phyloP scores from a whole-genome alignment of 2,113 vertebrate species.

The Mus musculus region DNA sequence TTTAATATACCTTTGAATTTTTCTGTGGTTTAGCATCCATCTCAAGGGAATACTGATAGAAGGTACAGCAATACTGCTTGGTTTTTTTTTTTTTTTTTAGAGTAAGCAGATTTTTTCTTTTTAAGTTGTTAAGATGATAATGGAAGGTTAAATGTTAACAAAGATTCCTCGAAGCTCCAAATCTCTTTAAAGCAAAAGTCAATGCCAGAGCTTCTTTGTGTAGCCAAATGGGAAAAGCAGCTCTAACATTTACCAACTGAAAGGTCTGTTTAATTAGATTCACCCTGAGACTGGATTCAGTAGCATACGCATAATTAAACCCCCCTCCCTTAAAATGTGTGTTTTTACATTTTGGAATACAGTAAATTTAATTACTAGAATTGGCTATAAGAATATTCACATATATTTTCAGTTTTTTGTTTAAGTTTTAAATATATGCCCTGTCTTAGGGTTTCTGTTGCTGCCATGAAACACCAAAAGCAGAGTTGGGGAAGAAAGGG shows the following conservation, averaged over 20 bases:
- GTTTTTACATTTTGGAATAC: constrained; percentile 1
- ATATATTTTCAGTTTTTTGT: background rate
- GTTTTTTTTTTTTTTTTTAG: constrained; percentile 9
- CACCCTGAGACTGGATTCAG: background rate
- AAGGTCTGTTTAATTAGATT: background rate
- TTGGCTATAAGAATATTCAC: background rate
- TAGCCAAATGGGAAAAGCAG: background rate
- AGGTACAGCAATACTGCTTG: background rate
- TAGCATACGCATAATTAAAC: background rate
- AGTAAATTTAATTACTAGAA: background rate
- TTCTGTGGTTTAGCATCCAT: background rate
- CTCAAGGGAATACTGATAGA: background rate
- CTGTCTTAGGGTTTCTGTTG: background rate
- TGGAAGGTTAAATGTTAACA: constrained; percentile 25
- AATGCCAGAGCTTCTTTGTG: background rate
- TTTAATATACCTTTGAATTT: background rate
- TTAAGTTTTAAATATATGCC: background rate
- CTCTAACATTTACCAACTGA: background rate
- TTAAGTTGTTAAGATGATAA: background rate
- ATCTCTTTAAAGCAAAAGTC: background rate
- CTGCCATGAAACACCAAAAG: background rate
- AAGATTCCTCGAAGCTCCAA: background rate
- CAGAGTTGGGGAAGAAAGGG: background rate
- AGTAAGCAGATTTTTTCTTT: background rate
- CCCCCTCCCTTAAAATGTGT: background rate